Percentiles rank a stretch among this genome's conserved stretches.
Evolutionary conservation across 2,888 invertebrate genomes (phyloP).

Genomic region (Sialis lutaria): DNA sequence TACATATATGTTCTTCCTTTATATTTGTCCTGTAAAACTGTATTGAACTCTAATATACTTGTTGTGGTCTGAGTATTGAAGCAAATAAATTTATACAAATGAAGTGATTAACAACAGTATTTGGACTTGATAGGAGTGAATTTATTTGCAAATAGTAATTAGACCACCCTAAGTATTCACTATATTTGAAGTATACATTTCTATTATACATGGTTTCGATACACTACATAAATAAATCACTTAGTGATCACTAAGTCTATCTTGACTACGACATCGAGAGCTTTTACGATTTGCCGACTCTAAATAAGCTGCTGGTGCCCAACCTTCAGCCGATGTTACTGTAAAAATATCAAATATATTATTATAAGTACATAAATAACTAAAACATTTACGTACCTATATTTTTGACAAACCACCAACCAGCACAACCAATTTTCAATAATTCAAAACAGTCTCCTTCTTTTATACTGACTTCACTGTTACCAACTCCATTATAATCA

Average conservation of each 20-base stretch:
- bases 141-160: too few relatives aligned
- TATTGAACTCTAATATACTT: too few relatives aligned
- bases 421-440: conserved; percentile 83
- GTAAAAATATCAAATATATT: conserved; percentile 17
- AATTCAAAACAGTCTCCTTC: conserved; percentile 84
- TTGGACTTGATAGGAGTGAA: too few relatives aligned
- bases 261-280: conserved; percentile 54
- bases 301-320: conserved; percentile 89
- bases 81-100: too few relatives aligned
- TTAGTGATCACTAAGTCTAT: conserved; percentile 24
- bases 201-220: too few relatives aligned
- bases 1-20: too few relatives aligned
- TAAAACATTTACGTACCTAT: conserved; percentile 37
- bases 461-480: conserved; percentile 74
- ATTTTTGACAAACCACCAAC: conserved; percentile 91
- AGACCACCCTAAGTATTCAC: too few relatives aligned
- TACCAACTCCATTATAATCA: conserved; percentile 83
- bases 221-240: neutral
- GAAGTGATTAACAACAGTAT: too few relatives aligned
- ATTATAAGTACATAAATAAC: conserved; percentile 2
- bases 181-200: too few relatives aligned
- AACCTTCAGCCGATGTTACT: conserved; percentile 63
- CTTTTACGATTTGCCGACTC: conserved; percentile 59
- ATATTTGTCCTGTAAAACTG: too few relatives aligned
- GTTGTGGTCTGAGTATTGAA: too few relatives aligned